Evolutionary conservation across 2,888 invertebrate species (phyloP).

Genomic region (Smittia aterrima): DNA sequence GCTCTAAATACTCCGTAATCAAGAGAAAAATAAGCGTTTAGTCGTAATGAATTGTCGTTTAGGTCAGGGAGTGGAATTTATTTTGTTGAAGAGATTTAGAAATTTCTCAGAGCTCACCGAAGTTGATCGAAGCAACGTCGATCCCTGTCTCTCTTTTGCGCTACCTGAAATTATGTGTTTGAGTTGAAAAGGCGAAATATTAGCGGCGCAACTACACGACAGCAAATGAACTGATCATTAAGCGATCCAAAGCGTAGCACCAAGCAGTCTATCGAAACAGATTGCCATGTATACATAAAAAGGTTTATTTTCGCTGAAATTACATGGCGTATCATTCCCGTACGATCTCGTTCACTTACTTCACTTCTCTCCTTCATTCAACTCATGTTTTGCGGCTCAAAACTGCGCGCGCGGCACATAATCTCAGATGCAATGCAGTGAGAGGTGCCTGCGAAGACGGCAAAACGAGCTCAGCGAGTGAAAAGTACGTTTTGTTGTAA

Average conservation of each 20-base stretch:
- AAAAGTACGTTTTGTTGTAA: constrained; percentile 11
- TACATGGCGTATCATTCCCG: constrained; percentile 12
- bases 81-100: too few relatives aligned
- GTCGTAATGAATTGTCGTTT: neutral
- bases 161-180: neutral
- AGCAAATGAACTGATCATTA: constrained; percentile 16
- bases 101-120: too few relatives aligned
- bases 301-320: constrained; percentile 13
- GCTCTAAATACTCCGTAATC: constrained; percentile 21
- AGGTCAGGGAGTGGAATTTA: too few relatives aligned
- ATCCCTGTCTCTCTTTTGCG: neutral
- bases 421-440: constrained; percentile 26
- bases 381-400: constrained; percentile 18
- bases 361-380: neutral
- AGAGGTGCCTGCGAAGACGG: too few relatives aligned
- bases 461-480: constrained; percentile 25
- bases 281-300: constrained; percentile 23
- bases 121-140: too few relatives aligned
- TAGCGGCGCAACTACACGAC: neutral
- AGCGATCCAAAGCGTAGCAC: constrained; percentile 9
- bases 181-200: neutral
- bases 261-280: constrained; percentile 31
- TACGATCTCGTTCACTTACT: constrained; percentile 19
- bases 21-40: neutral
- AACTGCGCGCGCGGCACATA: neutral